Evolutionary conservation across 2,888 invertebrate species (phyloP), one percentile per base, ranked within the genome.

Genomic region (Lasius platythorax): DNA sequence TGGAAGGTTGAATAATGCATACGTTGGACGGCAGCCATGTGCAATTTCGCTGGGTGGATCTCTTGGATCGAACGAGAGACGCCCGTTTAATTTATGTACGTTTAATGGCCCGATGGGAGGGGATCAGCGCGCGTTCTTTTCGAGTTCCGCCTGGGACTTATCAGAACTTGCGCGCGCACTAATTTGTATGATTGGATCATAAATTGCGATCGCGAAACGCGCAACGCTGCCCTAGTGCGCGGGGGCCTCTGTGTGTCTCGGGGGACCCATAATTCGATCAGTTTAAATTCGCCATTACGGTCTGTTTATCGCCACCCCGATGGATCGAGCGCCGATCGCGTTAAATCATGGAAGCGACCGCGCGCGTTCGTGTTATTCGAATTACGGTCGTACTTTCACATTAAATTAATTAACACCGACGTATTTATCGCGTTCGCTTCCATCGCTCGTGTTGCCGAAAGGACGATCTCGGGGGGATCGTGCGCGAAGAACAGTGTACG

Each of bases 241-340:
- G 8, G n/a, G 2, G 15, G n/a, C 11, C 23, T 15, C 72, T 33
- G n/a, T 15, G 72, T n/a, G n/a, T 53, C 50, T 50, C 50, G 50
- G n/a, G 23, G 23, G 23, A 53, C n/a, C 50, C n/a, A n/a, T 74
- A 75, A 82, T 82, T 75, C 66, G 12, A 56, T 82, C 66, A 9
- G 53, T 64, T 82, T 82, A 75, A 82, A 75, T 82, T 82, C 56
- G n/a, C 43, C 76, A 66, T 64, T 82, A 74, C 30, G 33, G 2
- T 82, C 63, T 73, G 33, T 82, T 82, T 74, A 82, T 56, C 56
- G 11, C n/a, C 43, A 43, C 2, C 12, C 40, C 12, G 40, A 2
- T 11, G 33, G 46, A 43, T 30, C 23, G 33, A 30, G 33, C 46
- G 30, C 4, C 18, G 8, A 56, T n/a, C 40, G 43, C 18, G 5